phyloP scores from a whole-genome alignment of 2,797 vertebrate genomes.

The Artibeus jamaicensis region DNA sequence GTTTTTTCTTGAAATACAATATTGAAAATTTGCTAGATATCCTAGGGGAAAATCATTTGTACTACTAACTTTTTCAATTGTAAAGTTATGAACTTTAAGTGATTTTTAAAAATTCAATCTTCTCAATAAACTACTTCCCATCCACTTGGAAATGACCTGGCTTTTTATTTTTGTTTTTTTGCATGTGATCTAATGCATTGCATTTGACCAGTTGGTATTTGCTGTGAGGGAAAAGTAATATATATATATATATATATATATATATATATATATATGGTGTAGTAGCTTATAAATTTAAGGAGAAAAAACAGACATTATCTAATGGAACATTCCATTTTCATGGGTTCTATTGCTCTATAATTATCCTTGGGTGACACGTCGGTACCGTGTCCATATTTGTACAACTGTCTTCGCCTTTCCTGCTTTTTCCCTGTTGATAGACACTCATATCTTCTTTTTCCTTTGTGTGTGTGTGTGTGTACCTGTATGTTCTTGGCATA shows the following conservation, averaged over 20 bases:
- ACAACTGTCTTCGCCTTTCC: conserved; percentile 40
- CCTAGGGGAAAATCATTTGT: conserved; percentile 12
- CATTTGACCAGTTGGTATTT: conserved; percentile 38
- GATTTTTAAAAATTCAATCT: conserved; percentile 39
- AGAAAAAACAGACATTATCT: conserved; percentile 33
- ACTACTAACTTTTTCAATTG: conserved; percentile 36
- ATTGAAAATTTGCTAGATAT: conserved; percentile 38
- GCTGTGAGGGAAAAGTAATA: neutral
- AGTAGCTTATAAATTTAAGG: conserved; percentile 48
- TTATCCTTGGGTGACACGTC: conserved; percentile 39
- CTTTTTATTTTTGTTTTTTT: conserved; percentile 38
- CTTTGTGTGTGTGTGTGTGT: neutral
- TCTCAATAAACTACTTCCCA: conserved; percentile 50
- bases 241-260: too few species aligned
- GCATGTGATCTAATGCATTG: neutral
- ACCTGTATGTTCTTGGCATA: conserved; percentile 41
- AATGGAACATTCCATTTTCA: conserved; percentile 41
- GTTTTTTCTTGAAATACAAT: conserved; percentile 35
- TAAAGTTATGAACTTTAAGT: conserved; percentile 48
- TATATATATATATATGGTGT: neutral
- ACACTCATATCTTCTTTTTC: neutral
- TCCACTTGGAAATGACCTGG: conserved; percentile 27
- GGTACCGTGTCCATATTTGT: conserved; percentile 38
- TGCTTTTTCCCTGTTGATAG: conserved; percentile 29
- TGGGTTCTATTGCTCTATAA: conserved; percentile 8